phyloP scores from a whole-genome alignment of 2,113 vertebrate species.

The Pelodiscus sinensis region DNA sequence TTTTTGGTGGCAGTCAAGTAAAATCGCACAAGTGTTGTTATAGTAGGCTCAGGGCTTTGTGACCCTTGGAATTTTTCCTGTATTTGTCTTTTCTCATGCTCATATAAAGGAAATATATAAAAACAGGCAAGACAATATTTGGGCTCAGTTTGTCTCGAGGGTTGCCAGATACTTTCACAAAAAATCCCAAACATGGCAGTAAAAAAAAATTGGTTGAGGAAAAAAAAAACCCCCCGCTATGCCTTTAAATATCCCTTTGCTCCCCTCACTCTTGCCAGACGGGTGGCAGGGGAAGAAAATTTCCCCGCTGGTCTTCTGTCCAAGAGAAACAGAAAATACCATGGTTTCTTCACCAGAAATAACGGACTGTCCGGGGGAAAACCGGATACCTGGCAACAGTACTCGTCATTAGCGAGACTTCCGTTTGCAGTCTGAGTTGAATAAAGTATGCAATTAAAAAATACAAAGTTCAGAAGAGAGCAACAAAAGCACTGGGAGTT shows the following conservation, averaged over 20 bases:
- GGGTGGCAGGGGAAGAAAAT: too few relatives aligned
- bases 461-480: neutral
- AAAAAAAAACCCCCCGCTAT: too few relatives aligned
- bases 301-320: too few relatives aligned
- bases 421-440: neutral
- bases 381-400: too few relatives aligned
- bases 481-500: fast-evolving
- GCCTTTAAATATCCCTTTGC: too few relatives aligned
- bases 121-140: slow-evolving; percentile 39
- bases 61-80: neutral
- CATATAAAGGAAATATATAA: fast-evolving
- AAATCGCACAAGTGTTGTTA: neutral
- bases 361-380: too few relatives aligned
- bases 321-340: too few relatives aligned
- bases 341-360: too few relatives aligned
- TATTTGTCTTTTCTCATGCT: neutral
- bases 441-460: neutral
- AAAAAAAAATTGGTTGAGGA: too few relatives aligned
- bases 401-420: neutral
- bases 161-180: too few relatives aligned
- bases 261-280: too few relatives aligned
- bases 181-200: too few relatives aligned
- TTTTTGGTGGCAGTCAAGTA: fast-evolving
- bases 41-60: neutral
- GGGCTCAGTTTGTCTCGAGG: neutral